These are phyloP conservation scores for Ictalurus furcatus DNA, from an alignment of 2,113 vertebrate species.

Conservation along the genomic window DNA sequence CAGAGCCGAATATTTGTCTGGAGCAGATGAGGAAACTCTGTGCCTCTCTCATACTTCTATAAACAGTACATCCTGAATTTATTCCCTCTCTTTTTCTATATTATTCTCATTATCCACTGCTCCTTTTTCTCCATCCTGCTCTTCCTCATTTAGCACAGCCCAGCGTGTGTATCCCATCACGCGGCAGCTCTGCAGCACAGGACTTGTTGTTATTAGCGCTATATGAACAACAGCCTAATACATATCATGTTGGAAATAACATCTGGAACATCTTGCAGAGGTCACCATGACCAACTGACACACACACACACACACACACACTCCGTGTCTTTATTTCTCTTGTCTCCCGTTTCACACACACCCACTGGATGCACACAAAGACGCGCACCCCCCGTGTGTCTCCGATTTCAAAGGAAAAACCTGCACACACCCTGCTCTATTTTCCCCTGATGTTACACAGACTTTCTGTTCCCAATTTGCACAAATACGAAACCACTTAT, in stretches of 20 bases:
- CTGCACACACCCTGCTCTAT: not conserved
- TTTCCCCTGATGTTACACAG: not conserved
- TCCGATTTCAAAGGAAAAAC: conserved; percentile 1
- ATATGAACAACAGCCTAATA: not conserved
- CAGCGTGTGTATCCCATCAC: conserved; percentile 10
- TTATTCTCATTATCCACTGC: conserved; percentile 38
- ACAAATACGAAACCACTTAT: not conserved
- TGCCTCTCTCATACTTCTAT: not conserved
- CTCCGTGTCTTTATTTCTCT: not conserved
- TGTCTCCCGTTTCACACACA: not conserved
- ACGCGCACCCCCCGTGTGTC: not conserved
- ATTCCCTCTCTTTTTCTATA: conserved; percentile 23
- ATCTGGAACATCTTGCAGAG: not conserved
- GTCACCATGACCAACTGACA: not conserved
- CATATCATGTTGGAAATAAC: conserved; percentile 11
- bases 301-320: not conserved
- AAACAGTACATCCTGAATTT: not conserved
- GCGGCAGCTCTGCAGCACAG: conserved; percentile 14
- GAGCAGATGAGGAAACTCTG: conserved; percentile 35
- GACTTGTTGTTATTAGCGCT: not conserved
- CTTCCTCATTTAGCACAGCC: conserved; percentile 31
- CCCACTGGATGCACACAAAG: not conserved
- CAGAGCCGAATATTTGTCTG: conserved; percentile 38
- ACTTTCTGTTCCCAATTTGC: not conserved
- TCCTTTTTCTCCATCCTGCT: conserved; percentile 1